Evolutionary conservation across 2,888 invertebrate species (phyloP).

Genomic region (Tupiocoris notatus): DNA sequence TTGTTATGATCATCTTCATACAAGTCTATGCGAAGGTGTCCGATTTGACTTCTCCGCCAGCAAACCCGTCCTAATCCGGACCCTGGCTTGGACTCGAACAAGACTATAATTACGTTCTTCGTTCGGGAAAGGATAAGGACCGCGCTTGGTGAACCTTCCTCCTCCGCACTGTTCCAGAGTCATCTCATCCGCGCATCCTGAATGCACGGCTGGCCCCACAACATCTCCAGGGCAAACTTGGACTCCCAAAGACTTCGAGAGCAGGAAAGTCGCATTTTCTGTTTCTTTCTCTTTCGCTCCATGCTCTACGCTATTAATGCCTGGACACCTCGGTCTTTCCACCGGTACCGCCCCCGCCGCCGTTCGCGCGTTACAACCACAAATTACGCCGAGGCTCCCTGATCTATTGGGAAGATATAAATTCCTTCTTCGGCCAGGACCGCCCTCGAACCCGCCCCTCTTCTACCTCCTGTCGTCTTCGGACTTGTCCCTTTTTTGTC

Average conservation of each 20-base stretch:
- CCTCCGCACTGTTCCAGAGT: neutral
- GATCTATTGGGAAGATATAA: constrained; percentile 42
- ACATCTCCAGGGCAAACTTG: neutral
- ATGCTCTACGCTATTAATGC: constrained; percentile 36
- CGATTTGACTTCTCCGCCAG: neutral
- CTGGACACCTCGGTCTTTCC: constrained; percentile 30
- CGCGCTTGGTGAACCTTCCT: neutral
- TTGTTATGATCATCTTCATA: neutral
- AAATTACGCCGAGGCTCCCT: constrained; percentile 40
- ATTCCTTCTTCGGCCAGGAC: constrained; percentile 27
- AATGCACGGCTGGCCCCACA: too few species aligned
- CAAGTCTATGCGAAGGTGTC: neutral
- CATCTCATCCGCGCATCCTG: neutral
- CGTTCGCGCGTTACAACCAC: constrained; percentile 25
- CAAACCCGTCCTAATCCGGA: neutral
- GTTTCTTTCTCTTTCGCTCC: constrained; percentile 1
- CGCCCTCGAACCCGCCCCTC: neutral
- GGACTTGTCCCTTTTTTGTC: constrained; percentile 41
- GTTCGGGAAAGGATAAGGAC: neutral
- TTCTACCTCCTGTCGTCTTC: constrained; percentile 23
- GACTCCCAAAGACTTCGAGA: neutral
- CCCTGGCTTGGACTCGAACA: neutral
- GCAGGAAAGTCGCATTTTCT: neutral
- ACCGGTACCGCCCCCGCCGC: constrained; percentile 3
- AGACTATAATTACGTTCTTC: neutral